Percentiles rank a stretch among this genome's conserved stretches.
phyloP scores from a whole-genome alignment of 2,888 invertebrate genomes.

The Drosophila quinaria region DNA sequence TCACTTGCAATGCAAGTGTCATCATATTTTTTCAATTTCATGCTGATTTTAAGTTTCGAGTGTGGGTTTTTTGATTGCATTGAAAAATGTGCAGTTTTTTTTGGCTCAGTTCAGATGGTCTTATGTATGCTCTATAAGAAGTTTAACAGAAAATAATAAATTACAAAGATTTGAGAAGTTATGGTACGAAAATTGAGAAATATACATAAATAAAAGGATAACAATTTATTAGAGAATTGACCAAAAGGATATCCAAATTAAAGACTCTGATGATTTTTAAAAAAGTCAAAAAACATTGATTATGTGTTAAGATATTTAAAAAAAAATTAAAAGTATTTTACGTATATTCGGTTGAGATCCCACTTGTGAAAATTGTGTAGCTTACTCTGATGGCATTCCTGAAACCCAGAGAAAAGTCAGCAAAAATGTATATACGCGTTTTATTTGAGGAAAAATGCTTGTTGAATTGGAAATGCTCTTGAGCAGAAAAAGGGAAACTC shows the following conservation, averaged over 20 bases:
- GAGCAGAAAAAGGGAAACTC: constrained; percentile 35
- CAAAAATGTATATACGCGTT: constrained; percentile 63
- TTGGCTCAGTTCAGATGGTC: background rate
- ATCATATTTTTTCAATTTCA: constrained; percentile 78
- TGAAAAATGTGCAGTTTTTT: constrained; percentile 44
- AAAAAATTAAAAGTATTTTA: no score
- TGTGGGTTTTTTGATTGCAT: constrained; percentile 22
- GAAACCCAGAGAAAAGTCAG: constrained; percentile 59
- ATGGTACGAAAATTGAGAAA: no score
- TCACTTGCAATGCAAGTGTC: constrained; percentile 73
- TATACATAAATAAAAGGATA: no score
- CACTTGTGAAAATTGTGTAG: constrained; percentile 21
- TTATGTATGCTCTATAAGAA: background rate
- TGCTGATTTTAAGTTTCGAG: constrained; percentile 51
- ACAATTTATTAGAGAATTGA: no score
- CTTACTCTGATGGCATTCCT: constrained; percentile 11
- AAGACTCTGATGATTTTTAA: no score
- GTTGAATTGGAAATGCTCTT: constrained; percentile 45
- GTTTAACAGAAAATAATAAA: background rate
- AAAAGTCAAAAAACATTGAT: no score
- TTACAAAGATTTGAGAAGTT: no score
- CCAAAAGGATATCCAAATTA: no score
- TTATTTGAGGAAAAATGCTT: constrained; percentile 55
- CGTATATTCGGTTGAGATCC: background rate
- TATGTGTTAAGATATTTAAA: no score